Evolutionary conservation across 2,797 vertebrate genomes (phyloP).

Genomic region (Diplodus puntazzo): DNA sequence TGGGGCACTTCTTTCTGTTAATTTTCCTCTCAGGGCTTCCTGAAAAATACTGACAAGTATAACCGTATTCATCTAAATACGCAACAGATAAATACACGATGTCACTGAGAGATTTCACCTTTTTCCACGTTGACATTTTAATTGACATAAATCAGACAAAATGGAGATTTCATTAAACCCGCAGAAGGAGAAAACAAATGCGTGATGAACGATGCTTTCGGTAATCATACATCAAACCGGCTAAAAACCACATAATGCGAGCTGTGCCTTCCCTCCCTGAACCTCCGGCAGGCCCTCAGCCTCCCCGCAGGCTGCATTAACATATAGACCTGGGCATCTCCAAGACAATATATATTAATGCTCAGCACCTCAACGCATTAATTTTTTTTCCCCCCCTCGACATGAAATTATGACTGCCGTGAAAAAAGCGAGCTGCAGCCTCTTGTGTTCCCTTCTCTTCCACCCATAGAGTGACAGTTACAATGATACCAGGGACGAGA

Average conservation of each 20-base stretch:
- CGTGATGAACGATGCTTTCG: constrained; percentile 7
- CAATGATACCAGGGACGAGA: constrained; percentile 45
- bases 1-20: too few species aligned
- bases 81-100: not conserved
- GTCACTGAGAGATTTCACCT: not conserved
- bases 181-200: constrained; percentile 2
- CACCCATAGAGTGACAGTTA: constrained; percentile 47
- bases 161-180: not conserved
- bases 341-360: constrained; percentile 43
- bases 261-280: not conserved
- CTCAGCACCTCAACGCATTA: constrained; percentile 21
- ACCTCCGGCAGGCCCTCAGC: not conserved
- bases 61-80: not conserved
- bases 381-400: constrained; percentile 1
- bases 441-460: constrained; percentile 30
- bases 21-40: too few species aligned
- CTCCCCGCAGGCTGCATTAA: constrained; percentile 24
- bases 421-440: constrained; percentile 28
- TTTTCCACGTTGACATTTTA: not conserved
- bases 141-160: not conserved
- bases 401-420: constrained; percentile 38
- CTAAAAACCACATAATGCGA: constrained; percentile 12
- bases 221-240: constrained; percentile 4
- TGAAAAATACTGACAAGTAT: not conserved
- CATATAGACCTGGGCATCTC: constrained; percentile 16